Evolutionary conservation across 2,113 vertebrate species (phyloP), one percentile per base, ranked within the genome.

Genomic region (Picathartes gymnocephalus): DNA sequence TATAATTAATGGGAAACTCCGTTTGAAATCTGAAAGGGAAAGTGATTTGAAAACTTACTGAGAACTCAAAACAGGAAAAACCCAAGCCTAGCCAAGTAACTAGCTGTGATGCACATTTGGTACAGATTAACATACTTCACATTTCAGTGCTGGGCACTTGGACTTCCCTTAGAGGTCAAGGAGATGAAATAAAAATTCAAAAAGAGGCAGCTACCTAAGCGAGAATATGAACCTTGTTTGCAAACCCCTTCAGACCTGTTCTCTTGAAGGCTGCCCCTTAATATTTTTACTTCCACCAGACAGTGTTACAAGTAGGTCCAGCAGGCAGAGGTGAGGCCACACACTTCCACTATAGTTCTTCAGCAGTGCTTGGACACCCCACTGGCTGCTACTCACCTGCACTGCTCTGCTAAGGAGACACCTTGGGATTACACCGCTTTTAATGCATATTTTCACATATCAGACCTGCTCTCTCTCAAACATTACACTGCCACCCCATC

Each of bases 21-120:
- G 50, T 28, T 33, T 15, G 45, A 97, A 87, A 81, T 89, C 70
- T 81, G 77, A 93, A 87, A 87, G 65, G 40, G 62, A 92, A 94
- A 88, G 86, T 71, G 48, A 78, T 64, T 92, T 83, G 23, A 83
- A 90, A 86, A 92, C 28, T 39, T 76, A 86, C 30, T 16, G 37
- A 84, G 60, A 81, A 78, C 19, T 86, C 51, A 37, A 40, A 91
- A 66, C 72, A 93, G 82, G 83, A 94, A 96, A 86, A 78, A 39
- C 19, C 27, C 35, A 78, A 51, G 61, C 39, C n/a, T 42, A 58
- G 48, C 51, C 64, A 86, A 86, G 27, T 62, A 69, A 83, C 22
- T 44, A 88, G 72, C 35, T 90, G 47, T 5, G 2, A 31, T 73
- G 15, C 69, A 81, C 61, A 81, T 69, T 58, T 72, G 57, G 47